A percentile compares a stretch with the other conserved stretches of the same genome.
phyloP scores from a whole-genome alignment of 2,888 invertebrate genomes.

The Coecobrya sp. region DNA sequence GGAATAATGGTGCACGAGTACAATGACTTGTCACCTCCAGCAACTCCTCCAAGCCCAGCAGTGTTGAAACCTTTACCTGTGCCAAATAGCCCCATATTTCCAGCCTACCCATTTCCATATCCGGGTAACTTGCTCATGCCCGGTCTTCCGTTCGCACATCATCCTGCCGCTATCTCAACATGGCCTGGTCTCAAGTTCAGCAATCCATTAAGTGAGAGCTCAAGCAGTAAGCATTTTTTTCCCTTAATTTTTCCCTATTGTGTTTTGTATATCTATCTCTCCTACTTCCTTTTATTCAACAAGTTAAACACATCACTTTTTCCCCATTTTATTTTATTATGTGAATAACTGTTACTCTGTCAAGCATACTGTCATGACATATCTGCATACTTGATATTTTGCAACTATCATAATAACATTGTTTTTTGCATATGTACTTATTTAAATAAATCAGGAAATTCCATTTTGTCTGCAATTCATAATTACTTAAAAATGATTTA shows the following conservation, averaged over 20 bases:
- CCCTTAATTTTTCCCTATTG: background rate
- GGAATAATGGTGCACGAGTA: conserved; percentile 83
- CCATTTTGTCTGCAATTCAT: conserved; percentile 81
- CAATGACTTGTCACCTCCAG: conserved; percentile 86
- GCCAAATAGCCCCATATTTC: conserved; percentile 86
- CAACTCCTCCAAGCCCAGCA: conserved; percentile 86
- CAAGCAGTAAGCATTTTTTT: conserved; percentile 83
- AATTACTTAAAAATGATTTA: conserved; percentile 45
- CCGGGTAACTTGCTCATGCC: conserved; percentile 86
- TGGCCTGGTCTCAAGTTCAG: conserved; percentile 86
- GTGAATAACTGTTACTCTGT: conserved; percentile 25
- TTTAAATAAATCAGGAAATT: conserved; percentile 79
- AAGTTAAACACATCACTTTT: conserved; percentile 44
- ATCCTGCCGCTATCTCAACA: conserved; percentile 84
- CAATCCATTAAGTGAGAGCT: conserved; percentile 82
- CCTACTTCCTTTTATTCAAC: conserved; percentile 46
- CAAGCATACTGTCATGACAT: background rate
- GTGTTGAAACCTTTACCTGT: conserved; percentile 85
- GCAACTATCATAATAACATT: too few species aligned
- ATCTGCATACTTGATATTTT: background rate
- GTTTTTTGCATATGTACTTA: conserved; percentile 6
- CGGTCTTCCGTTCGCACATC: conserved; percentile 85
- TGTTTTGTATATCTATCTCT: conserved; percentile 27
- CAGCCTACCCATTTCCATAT: conserved; percentile 85
- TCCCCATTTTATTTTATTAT: background rate